Conservation (phyloP, 2,888 invertebrate species). For the Plagodis pulveraria region DNA sequence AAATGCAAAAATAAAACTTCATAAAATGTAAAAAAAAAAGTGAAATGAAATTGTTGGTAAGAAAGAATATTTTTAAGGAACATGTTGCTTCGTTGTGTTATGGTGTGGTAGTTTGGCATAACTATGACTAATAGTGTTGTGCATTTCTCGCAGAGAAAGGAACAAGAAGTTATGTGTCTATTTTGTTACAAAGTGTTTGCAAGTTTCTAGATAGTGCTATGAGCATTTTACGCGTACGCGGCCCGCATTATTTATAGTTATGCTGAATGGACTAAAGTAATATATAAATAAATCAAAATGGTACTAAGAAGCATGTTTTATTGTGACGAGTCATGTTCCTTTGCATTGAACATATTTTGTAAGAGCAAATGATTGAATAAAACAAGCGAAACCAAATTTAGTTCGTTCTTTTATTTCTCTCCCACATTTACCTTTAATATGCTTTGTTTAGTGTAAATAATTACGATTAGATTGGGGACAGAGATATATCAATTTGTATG, state of each 20-base stretch:
- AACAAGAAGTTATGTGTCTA: constrained; percentile 82
- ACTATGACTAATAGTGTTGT: constrained; percentile 80
- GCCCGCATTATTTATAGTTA: constrained; percentile 85
- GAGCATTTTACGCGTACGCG: constrained; percentile 85
- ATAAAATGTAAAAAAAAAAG: constrained; percentile 84
- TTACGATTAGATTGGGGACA: no score
- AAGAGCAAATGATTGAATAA: constrained; percentile 86
- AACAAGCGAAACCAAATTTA: constrained; percentile 83
- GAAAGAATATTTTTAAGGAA: constrained; percentile 87
- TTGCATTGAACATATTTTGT: constrained; percentile 86
- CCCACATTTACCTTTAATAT: constrained; percentile 25
- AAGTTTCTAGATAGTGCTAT: constrained; percentile 85
- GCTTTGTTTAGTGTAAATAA: not conserved
- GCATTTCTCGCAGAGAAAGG: constrained; percentile 79
- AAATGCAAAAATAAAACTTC: constrained; percentile 84
- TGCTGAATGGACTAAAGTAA: constrained; percentile 84
- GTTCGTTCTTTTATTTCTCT: constrained; percentile 63
- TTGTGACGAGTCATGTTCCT: constrained; percentile 85
- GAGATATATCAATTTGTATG: no score
- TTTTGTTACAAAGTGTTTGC: constrained; percentile 86
- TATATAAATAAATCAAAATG: constrained; percentile 84
- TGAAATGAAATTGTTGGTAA: constrained; percentile 86
- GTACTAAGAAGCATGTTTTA: constrained; percentile 85
- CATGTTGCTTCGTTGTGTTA: constrained; percentile 85
- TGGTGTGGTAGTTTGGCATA: constrained; percentile 81